Conservation (phyloP, 1,140 invertebrate species). For the Zeugodacus cucurbitae region DNA sequence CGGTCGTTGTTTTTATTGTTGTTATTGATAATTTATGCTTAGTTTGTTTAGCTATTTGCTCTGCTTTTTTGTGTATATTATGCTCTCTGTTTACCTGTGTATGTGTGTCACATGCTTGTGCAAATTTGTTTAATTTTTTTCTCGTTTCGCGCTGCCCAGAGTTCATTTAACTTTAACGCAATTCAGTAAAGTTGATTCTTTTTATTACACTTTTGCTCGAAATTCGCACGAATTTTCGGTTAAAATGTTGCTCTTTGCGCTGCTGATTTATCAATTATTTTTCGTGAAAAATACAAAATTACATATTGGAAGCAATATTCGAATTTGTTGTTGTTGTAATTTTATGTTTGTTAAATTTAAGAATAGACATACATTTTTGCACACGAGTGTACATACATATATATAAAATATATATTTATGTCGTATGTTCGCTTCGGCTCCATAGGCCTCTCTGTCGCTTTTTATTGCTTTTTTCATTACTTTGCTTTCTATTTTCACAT, state of each 20-base stretch:
- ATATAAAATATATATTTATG: not conserved
- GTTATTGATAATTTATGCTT: constrained; percentile 4
- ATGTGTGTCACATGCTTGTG: not conserved
- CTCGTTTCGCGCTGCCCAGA: not conserved
- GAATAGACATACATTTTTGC: too few species aligned
- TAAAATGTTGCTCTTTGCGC: not conserved
- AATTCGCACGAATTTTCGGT: not conserved
- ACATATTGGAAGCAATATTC: not conserved
- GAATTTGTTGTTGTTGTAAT: too few species aligned
- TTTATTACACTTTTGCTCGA: not conserved
- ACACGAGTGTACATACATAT: too few species aligned
- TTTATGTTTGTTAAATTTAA: too few species aligned
- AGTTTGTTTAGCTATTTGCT: not conserved
- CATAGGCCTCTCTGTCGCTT: not conserved
- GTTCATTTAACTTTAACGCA: constrained; percentile 32
- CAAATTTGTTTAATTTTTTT: not conserved
- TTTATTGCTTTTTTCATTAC: not conserved
- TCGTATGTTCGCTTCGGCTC: not conserved
- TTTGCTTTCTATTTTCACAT: not conserved
- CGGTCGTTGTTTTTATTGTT: too few species aligned
- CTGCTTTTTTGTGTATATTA: not conserved
- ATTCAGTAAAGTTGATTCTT: not conserved
- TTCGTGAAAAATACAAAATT: not conserved
- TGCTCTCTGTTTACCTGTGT: too few species aligned
- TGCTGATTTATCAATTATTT: not conserved